These are phyloP conservation scores for Phylloscopus collybita DNA, from an alignment of 2,797 vertebrate species.

Conservation along the genomic window DNA sequence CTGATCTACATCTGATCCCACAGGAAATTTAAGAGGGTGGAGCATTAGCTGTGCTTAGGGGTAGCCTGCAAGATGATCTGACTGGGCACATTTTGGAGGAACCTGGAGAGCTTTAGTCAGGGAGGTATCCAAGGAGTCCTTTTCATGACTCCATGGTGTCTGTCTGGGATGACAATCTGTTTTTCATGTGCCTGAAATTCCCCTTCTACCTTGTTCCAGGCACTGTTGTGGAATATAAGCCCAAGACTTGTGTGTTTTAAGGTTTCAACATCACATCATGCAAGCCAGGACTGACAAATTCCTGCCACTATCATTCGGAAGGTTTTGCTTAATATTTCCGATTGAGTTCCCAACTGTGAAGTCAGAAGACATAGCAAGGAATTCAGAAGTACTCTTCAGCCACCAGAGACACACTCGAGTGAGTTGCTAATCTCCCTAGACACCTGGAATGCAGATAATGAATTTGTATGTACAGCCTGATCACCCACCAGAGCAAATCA, in stretches of 20 bases:
- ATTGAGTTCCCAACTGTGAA: background rate
- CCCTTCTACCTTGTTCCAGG: background rate
- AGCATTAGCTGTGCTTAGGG: background rate
- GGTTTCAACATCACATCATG: background rate
- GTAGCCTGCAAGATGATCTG: background rate
- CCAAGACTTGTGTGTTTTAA: fast-evolving
- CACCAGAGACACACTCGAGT: background rate
- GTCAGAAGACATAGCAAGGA: background rate
- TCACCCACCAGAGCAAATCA: background rate
- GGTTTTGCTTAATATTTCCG: background rate
- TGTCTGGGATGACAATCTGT: background rate
- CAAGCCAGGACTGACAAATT: background rate
- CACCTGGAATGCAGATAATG: background rate
- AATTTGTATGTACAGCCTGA: background rate
- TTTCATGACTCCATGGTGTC: background rate
- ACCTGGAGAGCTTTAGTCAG: background rate
- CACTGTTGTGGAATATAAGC: background rate
- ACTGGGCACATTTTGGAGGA: background rate
- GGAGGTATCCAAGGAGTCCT: background rate
- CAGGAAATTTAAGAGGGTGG: background rate
- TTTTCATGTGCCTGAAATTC: background rate
- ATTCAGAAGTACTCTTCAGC: constrained; percentile 19
- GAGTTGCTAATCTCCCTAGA: constrained; percentile 1
- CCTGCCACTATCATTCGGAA: background rate
- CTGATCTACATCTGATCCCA: background rate